These are phyloP conservation scores for Alosa alosa DNA, from an alignment of 2,113 vertebrate genomes.

Conservation along the genomic window DNA sequence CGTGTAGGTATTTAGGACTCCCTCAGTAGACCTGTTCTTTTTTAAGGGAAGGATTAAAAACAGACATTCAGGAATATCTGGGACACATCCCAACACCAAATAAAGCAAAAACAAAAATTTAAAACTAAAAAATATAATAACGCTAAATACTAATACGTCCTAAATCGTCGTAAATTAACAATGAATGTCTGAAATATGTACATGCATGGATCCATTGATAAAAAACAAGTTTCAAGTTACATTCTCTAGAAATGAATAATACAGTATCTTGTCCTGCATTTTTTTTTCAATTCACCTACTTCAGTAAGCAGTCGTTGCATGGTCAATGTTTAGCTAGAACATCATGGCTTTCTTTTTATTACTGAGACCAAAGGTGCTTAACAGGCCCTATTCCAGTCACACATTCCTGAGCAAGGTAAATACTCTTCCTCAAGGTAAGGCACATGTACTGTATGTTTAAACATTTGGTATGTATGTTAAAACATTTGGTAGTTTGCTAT, in stretches of 20 bases:
- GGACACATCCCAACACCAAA: neutral
- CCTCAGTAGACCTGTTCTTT: neutral
- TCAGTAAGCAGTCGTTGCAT: neutral
- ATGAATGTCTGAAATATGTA: neutral
- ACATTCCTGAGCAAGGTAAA: constrained; percentile 17
- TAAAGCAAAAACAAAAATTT: neutral
- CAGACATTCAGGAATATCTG: neutral
- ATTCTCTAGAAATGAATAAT: neutral
- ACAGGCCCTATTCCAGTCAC: constrained; percentile 25
- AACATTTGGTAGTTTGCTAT: neutral
- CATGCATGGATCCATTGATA: neutral
- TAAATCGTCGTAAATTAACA: neutral
- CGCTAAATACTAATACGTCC: neutral
- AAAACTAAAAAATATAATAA: neutral
- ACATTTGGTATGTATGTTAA: neutral
- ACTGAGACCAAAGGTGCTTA: constrained; percentile 46
- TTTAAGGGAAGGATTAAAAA: neutral
- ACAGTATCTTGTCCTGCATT: neutral
- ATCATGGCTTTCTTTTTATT: constrained; percentile 41
- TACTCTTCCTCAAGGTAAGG: neutral
- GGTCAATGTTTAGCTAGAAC: constrained; percentile 50
- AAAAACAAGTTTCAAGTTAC: neutral
- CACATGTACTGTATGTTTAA: neutral
- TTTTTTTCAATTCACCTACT: constrained; percentile 18
- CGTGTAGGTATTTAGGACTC: neutral